Evolutionary conservation across 2,888 invertebrate genomes (phyloP).

Genomic region (Microdon myrmicae): DNA sequence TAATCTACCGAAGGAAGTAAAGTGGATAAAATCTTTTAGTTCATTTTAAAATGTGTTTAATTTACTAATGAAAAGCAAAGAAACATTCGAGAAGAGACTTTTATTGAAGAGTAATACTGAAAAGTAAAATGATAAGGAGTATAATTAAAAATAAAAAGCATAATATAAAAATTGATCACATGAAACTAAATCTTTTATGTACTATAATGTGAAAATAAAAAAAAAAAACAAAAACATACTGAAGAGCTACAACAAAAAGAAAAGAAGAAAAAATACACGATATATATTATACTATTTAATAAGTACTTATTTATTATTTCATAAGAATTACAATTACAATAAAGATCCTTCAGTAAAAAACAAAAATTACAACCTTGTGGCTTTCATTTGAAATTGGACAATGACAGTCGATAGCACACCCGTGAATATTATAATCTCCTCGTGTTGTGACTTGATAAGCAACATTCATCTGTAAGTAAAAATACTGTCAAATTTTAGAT

Average conservation of each 20-base stretch:
- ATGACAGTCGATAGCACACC: too few relatives aligned
- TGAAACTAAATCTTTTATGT: constrained; percentile 40
- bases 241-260: too few relatives aligned
- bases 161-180: constrained; percentile 14
- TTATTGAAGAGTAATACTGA: constrained; percentile 31
- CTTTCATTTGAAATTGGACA: too few relatives aligned
- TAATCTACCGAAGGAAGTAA: too few relatives aligned
- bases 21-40: constrained; percentile 5
- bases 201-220: constrained; percentile 29
- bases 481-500: too few relatives aligned
- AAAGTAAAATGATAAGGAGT: constrained; percentile 16
- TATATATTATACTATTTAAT: constrained; percentile 43
- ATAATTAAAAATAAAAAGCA: constrained; percentile 23
- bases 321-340: constrained; percentile 49
- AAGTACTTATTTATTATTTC: constrained; percentile 52
- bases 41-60: constrained; percentile 10
- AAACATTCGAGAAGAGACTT: constrained; percentile 6
- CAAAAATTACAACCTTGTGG: too few relatives aligned
- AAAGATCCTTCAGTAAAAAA: constrained; percentile 50
- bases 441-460: too few relatives aligned
- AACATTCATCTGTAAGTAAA: too few relatives aligned
- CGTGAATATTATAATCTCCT: too few relatives aligned
- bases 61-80: background rate
- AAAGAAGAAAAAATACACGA: constrained; percentile 18
- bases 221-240: too few relatives aligned